Conservation (phyloP, 2,888 invertebrate species). For the Erebia aethiops region DNA sequence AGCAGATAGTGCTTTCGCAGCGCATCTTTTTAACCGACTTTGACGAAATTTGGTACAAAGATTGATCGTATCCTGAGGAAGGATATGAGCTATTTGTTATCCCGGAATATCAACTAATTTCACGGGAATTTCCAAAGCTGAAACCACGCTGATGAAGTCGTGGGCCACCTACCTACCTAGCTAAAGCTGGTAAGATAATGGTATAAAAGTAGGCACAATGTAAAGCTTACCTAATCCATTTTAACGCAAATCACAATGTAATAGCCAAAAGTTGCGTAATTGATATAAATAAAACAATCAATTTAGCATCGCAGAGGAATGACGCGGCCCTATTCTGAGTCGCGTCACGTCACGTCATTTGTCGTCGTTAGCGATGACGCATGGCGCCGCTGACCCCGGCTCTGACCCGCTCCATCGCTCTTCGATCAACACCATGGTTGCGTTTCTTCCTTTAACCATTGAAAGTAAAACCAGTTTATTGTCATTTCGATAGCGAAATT, state of each 20-base stretch:
- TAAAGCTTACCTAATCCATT: background rate
- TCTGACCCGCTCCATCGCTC: constrained; percentile 75
- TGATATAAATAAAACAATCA: constrained; percentile 34
- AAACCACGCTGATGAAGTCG: too few species aligned
- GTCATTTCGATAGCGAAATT: background rate
- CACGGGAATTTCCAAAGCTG: too few species aligned
- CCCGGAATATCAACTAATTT: too few species aligned
- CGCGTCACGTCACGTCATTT: constrained; percentile 73
- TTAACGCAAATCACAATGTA: background rate
- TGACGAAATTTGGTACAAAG: too few species aligned
- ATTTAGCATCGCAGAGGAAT: constrained; percentile 34
- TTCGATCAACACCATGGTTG: constrained; percentile 58
- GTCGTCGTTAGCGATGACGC: constrained; percentile 82
- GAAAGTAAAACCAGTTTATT: background rate
- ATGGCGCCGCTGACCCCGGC: constrained; percentile 73
- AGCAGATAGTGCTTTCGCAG: too few species aligned
- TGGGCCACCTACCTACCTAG: too few species aligned
- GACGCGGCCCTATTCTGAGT: constrained; percentile 48
- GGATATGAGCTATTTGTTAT: too few species aligned
- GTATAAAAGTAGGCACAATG: background rate
- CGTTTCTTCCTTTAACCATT: constrained; percentile 20
- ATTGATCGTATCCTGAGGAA: too few species aligned
- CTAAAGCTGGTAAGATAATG: background rate
- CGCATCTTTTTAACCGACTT: too few species aligned
- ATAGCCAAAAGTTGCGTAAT: constrained; percentile 32